Evolutionary conservation across 2,113 vertebrate species (phyloP).

Genomic region (Callopanchax toddi): DNA sequence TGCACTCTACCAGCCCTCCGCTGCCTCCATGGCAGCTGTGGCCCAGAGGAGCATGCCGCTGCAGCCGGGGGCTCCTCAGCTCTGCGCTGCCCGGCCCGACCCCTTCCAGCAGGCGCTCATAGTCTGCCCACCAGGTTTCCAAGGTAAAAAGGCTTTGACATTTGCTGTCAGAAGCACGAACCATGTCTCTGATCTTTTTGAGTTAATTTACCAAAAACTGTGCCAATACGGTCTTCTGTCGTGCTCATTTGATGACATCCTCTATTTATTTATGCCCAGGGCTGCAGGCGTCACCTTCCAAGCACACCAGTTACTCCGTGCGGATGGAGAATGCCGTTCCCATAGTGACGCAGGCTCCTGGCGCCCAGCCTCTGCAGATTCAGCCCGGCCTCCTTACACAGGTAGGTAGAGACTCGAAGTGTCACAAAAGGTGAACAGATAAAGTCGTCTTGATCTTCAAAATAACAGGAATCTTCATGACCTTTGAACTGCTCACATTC

Average conservation of each 20-base stretch:
- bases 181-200: constrained; percentile 1
- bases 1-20: constrained; percentile 97
- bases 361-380: constrained; percentile 95
- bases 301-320: constrained; percentile 96
- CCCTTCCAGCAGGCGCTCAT: constrained; percentile 99
- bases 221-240: neutral
- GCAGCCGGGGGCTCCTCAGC: constrained; percentile 91
- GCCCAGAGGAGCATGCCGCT: constrained; percentile 96
- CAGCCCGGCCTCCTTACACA: constrained; percentile 96
- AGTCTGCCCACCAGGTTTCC: constrained; percentile 97
- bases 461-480: constrained; percentile 4
- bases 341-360: constrained; percentile 97
- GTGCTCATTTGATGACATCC: constrained; percentile 28
- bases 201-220: constrained; percentile 13
- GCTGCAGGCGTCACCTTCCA: constrained; percentile 95
- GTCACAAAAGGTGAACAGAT: constrained; percentile 17
- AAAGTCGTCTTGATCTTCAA: constrained; percentile 26
- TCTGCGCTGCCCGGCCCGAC: constrained; percentile 93
- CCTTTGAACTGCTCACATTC: constrained; percentile 31
- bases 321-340: constrained; percentile 98
- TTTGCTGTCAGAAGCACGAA: constrained; percentile 16
- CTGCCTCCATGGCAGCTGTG: constrained; percentile 97
- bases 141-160: constrained; percentile 83
- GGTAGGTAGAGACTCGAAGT: constrained; percentile 78
- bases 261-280: constrained; percentile 79